Evolutionary conservation across 1,140 invertebrate species (phyloP), one percentile per base, ranked within the genome.

Genomic region (Penaeus indicus): DNA sequence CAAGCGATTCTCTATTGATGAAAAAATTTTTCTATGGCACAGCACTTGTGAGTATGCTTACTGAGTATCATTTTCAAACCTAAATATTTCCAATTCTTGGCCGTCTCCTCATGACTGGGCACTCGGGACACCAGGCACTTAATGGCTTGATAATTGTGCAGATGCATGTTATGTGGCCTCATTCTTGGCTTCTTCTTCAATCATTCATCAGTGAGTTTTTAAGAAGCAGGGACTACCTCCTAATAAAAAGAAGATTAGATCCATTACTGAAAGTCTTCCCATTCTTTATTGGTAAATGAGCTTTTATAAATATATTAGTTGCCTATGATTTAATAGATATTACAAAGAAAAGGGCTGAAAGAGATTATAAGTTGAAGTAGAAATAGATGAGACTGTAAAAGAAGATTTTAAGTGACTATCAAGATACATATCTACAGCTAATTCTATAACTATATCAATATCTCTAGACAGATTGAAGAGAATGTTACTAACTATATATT

Each of bases 171-270:
- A 93, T 98, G 11, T 97, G 77, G 97, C 96, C 94, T 99, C 98
- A 92, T 97, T 98, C 93, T 98, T 98, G 0, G 97, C 97, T 93
- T 99, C 98, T 91, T 97, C 92, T 99, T 99, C 78, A 99, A 93
- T 93, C 99, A 98, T 89, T 99, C 98, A 93, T 99, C 98, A n/a
- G 97, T 97, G 92, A 99, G 94, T 97, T 92, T 99, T 97, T 92
- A 99, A 94, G 92, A 98, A 96, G 96, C 95, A 91, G 97, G 96
- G 91, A 99, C 96, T 92, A 97, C 96, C 94, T 98, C 96, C 97
- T 98, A 91, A 54, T 93, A 91, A 47, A 91, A 88, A 86, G 82
- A 47, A 85, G 88, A n/a, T 25, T 79, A 91, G 10, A n/a, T 64
- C 42, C 3, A 62, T 42, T 11, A 83, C 81, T 4, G 32, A 21